Evolutionary conservation across 2,888 invertebrate species (phyloP), one percentile per base, ranked within the genome.

Genomic region (Eugnorisma glareosa): DNA sequence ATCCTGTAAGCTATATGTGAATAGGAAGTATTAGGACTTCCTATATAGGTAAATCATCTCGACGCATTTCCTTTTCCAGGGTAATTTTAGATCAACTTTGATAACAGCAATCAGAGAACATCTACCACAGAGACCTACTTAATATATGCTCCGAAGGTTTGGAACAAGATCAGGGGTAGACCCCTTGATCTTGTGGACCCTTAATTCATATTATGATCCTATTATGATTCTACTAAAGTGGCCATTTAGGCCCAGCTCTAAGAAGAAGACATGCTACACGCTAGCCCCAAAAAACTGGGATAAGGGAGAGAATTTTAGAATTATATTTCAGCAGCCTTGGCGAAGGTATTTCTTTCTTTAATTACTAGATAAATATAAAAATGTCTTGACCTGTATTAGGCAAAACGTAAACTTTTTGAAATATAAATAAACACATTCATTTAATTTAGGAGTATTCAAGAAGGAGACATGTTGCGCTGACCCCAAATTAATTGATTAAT

Each of bases 1-100:
- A 84, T 51, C 40, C 31, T 68, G 70, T 81, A 68, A 84, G 54
- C 76, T 75, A 67, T 82, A 69, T 61, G 48, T n/a, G 40, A 59
- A 57, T 43, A 63, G 71, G 67, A 84, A 81, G 70, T 75, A 67
- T 79, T 79, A 61, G 15, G 40, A 57, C 61, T 67, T 83, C 67
- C 66, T 61, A 61, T 11, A 21, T 48, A 15, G 28, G 24, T 61
- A 68, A 61, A 75, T 79, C 45, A 67, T 51, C 5, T 76, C 24
- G n/a, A 57, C 67, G 45, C 15, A 82, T 79, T 82, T 67, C 67
- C 67, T 18, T 37, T 59, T 45, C 31, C n/a, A 7, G 48, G 21
- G 10, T 82, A 45, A 67, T 45, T 75, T 67, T 18, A 45, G 51
- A 81, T 79, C n/a, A 59, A 10, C 11, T 24, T 66, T 48, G 43